phyloP scores from a whole-genome alignment of 2,797 vertebrate genomes.

The Buphagus erythrorhynchus region DNA sequence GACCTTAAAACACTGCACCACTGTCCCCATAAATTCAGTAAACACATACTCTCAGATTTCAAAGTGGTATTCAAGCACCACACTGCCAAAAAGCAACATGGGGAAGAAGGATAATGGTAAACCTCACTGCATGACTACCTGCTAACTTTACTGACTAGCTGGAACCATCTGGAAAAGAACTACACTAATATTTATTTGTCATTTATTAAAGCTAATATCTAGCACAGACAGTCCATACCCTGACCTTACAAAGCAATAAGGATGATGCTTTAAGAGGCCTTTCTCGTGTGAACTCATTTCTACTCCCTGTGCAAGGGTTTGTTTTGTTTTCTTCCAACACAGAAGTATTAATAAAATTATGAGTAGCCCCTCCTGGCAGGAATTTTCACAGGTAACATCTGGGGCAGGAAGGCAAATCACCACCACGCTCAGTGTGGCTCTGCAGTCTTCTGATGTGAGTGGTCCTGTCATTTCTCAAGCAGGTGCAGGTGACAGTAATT shows the following conservation, averaged over 20 bases:
- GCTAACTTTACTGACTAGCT: not conserved
- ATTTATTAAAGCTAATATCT: not conserved
- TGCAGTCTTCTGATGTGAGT: not conserved
- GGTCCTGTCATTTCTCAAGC: not conserved
- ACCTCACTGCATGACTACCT: not conserved
- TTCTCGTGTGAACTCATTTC: not conserved
- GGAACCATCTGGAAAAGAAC: not conserved
- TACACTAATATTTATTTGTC: not conserved
- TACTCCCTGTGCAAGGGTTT: accelerated
- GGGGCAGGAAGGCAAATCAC: not conserved
- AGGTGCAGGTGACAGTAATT: not conserved
- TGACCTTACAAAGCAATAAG: not conserved
- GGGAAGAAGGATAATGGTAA: accelerated
- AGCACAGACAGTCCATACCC: not conserved
- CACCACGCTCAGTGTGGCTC: accelerated
- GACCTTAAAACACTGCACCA: not conserved
- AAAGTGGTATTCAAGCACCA: not conserved
- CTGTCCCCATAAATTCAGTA: not conserved
- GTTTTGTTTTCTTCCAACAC: not conserved
- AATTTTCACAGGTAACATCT: not conserved
- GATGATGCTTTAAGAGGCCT: not conserved
- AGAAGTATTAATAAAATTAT: not conserved
- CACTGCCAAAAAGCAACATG: not conserved
- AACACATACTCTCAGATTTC: not conserved
- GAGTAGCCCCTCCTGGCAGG: not conserved